Percentiles rank a stretch among this genome's conserved stretches.
Evolutionary conservation across 2,113 vertebrate species (phyloP).

Genomic region (Protobothrops flavoviridis): DNA sequence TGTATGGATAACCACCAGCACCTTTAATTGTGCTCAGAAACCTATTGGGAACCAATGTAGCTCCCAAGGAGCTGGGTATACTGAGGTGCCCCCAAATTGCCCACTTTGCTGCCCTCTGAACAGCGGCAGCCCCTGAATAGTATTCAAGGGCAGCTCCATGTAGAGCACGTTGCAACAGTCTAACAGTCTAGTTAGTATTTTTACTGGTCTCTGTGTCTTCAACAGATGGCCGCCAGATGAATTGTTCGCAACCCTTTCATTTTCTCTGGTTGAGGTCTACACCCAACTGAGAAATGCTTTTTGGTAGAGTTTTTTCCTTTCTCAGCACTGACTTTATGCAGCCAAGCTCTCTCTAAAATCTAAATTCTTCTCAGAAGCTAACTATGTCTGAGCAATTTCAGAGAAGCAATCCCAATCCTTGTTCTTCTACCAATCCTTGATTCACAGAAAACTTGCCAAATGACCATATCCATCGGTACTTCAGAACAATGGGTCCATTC

Average conservation of each 20-base stretch:
- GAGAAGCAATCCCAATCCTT: neutral
- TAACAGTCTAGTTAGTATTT: neutral
- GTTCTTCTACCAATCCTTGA: neutral
- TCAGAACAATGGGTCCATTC: neutral
- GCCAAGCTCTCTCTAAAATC: constrained; percentile 3
- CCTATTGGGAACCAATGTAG: no score
- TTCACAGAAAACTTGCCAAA: neutral
- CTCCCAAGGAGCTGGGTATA: no score
- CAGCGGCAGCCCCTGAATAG: no score
- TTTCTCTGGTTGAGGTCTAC: constrained; percentile 39
- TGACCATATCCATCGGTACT: neutral
- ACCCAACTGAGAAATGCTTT: constrained; percentile 33
- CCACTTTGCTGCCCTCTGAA: no score
- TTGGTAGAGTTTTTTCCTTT: constrained; percentile 18
- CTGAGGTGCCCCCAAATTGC: no score
- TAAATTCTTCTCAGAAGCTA: neutral
- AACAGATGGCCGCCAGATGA: constrained; percentile 45
- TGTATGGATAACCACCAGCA: no score
- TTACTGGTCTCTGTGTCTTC: constrained; percentile 3
- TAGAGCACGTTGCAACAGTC: no score
- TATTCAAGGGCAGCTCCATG: no score
- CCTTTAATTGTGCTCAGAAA: no score
- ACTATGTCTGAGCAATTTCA: neutral
- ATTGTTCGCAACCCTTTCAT: neutral
- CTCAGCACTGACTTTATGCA: neutral